Evolutionary conservation across 2,113 vertebrate species (phyloP).

Genomic region (Bucco capensis): DNA sequence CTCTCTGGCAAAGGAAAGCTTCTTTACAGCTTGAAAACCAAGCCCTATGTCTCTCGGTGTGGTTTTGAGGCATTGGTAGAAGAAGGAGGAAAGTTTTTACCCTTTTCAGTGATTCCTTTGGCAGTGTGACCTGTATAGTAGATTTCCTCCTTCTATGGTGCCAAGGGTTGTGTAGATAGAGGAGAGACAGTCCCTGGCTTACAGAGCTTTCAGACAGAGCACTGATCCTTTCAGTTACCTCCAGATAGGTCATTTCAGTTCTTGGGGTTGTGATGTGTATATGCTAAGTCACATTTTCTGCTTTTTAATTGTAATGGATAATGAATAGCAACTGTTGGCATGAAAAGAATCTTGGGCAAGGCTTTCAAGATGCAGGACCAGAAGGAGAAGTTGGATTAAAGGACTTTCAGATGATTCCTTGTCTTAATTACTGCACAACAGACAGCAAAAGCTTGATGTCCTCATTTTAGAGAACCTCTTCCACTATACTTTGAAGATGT

Average conservation of each 20-base stretch:
- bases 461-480: background rate
- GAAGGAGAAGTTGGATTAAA: background rate
- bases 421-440: background rate
- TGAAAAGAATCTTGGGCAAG: background rate
- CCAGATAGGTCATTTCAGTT: background rate
- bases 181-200: background rate
- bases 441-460: background rate
- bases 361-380: background rate
- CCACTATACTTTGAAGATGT: background rate
- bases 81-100: background rate
- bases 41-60: background rate
- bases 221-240: background rate
- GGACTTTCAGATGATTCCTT: background rate
- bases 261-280: background rate
- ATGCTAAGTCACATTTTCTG: background rate
- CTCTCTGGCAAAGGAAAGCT: constrained; percentile 11
- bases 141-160: background rate
- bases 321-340: background rate
- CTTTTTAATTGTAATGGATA: background rate
- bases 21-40: background rate
- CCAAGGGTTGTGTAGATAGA: background rate
- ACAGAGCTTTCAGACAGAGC: background rate
- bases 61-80: background rate
- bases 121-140: background rate
- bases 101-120: background rate